phyloP scores from a whole-genome alignment of 2,113 vertebrate genomes.

The Perccottus glenii region DNA sequence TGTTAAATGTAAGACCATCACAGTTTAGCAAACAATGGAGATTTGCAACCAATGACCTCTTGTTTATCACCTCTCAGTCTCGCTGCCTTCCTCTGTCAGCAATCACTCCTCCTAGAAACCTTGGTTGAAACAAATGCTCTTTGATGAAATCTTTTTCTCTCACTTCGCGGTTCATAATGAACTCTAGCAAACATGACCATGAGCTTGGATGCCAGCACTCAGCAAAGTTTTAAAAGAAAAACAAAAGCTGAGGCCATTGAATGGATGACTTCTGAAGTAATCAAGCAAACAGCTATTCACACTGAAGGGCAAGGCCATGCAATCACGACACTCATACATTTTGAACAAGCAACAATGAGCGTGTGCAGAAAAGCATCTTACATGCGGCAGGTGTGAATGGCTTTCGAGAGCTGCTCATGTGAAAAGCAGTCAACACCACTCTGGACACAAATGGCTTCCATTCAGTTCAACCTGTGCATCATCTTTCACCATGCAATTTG shows the following conservation, averaged over 20 bases:
- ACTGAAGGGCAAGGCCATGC: conserved; percentile 33
- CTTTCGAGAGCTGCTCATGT: conserved; percentile 24
- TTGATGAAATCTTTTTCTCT: conserved; percentile 41
- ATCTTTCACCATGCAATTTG: too few relatives aligned
- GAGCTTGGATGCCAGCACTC: conserved; percentile 4
- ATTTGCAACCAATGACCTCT: background rate
- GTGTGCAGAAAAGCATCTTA: background rate
- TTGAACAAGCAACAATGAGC: conserved; percentile 23
- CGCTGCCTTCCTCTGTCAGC: background rate
- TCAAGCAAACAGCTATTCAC: conserved; percentile 42
- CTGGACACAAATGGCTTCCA: conserved; percentile 17
- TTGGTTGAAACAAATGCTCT: conserved; percentile 32
- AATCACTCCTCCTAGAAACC: conserved; percentile 12
- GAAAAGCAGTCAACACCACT: conserved; percentile 22
- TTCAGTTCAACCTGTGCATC: conserved; percentile 1
- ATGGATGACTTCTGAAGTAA: conserved; percentile 30
- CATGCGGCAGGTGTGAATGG: conserved; percentile 32
- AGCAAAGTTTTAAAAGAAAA: conserved; percentile 11
- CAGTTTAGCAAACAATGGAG: background rate
- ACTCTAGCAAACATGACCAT: conserved; percentile 34
- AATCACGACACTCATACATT: conserved; percentile 24
- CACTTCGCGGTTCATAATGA: conserved; percentile 11
- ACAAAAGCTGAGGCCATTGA: conserved; percentile 23
- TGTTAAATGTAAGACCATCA: conserved; percentile 35
- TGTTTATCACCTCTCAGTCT: conserved; percentile 7